Percentiles rank a stretch among this genome's conserved stretches.
Conservation (phyloP, 1,140 invertebrate species). For the Centruroides vittatus region DNA sequence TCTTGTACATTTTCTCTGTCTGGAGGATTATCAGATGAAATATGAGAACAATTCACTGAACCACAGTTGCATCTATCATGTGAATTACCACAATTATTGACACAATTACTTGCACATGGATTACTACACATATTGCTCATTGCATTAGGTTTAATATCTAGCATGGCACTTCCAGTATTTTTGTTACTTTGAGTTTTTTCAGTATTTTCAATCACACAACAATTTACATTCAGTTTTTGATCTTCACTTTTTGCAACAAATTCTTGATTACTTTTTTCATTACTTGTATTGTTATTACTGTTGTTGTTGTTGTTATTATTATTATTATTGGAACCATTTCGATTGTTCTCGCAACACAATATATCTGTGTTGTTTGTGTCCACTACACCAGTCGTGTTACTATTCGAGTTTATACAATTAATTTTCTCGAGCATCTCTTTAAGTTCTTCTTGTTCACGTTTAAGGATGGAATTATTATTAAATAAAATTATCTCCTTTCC, state of each 20-base stretch:
- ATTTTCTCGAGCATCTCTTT: conserved; percentile 20
- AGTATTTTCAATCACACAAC: too few relatives aligned
- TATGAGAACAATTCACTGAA: conserved; percentile 1
- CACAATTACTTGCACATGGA: conserved; percentile 10
- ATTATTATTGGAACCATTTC: conserved; percentile 1
- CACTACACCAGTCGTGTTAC: not conserved
- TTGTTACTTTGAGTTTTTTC: not conserved
- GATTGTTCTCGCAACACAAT: conserved; percentile 8
- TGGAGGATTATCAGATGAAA: not conserved
- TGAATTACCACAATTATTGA: conserved; percentile 3
- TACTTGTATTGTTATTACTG: conserved; percentile 1
- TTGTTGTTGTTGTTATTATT: conserved; percentile 3
- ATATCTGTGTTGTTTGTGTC: conserved; percentile 10
- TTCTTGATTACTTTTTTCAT: conserved; percentile 6
- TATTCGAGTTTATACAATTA: conserved; percentile 8
- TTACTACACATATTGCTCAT: conserved; percentile 9
- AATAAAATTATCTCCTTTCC: conserved; percentile 1
- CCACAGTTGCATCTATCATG: too few relatives aligned
- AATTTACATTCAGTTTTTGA: too few relatives aligned
- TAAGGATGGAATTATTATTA: conserved; percentile 11
- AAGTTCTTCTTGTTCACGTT: conserved; percentile 15
- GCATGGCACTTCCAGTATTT: conserved; percentile 3
- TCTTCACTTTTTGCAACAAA: conserved; percentile 9
- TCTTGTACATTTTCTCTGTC: conserved; percentile 9
- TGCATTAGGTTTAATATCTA: conserved; percentile 10